Evolutionary conservation across 2,113 vertebrate genomes (phyloP), one percentile per base, ranked within the genome.

Genomic region (Tragelaphus scriptus): DNA sequence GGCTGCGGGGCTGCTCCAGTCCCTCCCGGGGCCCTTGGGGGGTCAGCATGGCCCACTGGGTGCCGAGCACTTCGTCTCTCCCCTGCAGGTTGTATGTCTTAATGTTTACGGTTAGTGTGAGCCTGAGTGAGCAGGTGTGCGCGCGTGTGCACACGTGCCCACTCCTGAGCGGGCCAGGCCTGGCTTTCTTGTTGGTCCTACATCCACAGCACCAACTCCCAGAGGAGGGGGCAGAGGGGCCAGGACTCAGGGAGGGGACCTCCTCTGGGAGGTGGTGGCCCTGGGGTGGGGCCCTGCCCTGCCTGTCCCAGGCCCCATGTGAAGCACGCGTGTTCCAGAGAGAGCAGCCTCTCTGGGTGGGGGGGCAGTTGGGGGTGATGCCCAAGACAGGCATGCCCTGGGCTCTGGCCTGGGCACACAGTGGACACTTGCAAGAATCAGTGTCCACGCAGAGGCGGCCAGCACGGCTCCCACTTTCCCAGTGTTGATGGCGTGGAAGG

Each of bases 1-100:
- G 14, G 11, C 11, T 3, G 19, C 1, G 5, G 40, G 30, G 19
- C 49, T 4, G 30, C 80, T 53, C 32, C 49, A n/a, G 49, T 13
- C 11, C 80, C 80, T 4, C 9, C 5, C 19, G 0, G 63, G 1
- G 47, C 61, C 84, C 47, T 16, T 2, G 1, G 58, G 16, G 5
- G 3, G 58, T 14, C 61, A 51, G 49, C 47, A 14, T 0, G 8
- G 5, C 30, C 79, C 28, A 6, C 15, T 3, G 16, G 79, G 32
- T 5, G 10, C 30, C 1, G 10, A 32, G 17, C 17, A 13, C 28
- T 7, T 23, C 10, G 0, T 47, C 0, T 53, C 49, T 53, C 47
- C 30, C 44, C 49, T 25, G 32, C 3, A 0, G 51, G 53, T 36
- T 4, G 1, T 55, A 8, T 14, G 32, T 8, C 23, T 55, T 55